Evolutionary conservation across 2,888 invertebrate species (phyloP).

Genomic region (Tetranychus truncatus): DNA sequence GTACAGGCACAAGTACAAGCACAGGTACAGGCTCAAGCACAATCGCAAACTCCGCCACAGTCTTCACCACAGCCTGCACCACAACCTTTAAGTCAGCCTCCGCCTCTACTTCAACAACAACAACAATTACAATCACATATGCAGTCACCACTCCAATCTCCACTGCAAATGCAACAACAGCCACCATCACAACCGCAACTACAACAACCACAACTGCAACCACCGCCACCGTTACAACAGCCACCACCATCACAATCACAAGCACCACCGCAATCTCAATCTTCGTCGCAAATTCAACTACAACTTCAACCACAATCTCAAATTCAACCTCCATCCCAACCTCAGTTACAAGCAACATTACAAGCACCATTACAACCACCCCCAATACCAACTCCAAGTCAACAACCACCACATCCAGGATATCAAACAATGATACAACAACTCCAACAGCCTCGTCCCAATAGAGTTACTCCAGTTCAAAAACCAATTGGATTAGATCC

Average conservation of each 20-base stretch:
- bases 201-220: conserved; percentile 24
- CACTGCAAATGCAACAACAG: not conserved
- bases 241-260: not conserved
- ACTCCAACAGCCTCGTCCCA: conserved; percentile 32
- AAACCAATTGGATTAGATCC: conserved; percentile 90
- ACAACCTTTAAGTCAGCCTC: not conserved
- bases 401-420: conserved; percentile 23
- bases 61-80: conserved; percentile 21
- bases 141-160: not conserved
- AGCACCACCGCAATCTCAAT: not conserved
- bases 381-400: not conserved
- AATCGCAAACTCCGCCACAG: not conserved
- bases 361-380: not conserved
- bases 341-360: not conserved
- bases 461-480: conserved; percentile 64
- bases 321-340: not conserved
- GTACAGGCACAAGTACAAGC: not conserved
- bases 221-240: conserved; percentile 29
- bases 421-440: conserved; percentile 24
- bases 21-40: not conserved
- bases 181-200: conserved; percentile 23
- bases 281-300: not conserved
- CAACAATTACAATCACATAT: not conserved
- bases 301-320: not conserved
- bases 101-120: not conserved